Conservation (phyloP, 2,113 vertebrate genomes). For the Larimichthys polyactis region DNA sequence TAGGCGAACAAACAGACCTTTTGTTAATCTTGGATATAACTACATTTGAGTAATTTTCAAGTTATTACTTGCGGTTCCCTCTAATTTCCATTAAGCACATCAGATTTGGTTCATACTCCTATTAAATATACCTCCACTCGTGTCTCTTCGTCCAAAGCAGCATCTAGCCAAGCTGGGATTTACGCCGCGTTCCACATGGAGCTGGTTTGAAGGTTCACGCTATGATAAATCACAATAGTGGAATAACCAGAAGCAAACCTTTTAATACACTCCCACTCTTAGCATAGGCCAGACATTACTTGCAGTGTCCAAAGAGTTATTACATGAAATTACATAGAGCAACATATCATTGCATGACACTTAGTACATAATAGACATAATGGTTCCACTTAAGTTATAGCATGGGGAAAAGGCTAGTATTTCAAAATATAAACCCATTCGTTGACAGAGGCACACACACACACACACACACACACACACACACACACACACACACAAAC, state of each 20-base stretch:
- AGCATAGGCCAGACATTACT: slow-evolving; percentile 17
- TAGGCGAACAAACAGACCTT: slow-evolving; percentile 1
- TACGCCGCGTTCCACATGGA: slow-evolving; percentile 38
- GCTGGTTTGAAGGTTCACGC: slow-evolving; percentile 23
- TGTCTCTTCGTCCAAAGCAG: slow-evolving; percentile 44
- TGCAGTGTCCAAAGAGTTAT: slow-evolving; percentile 28
- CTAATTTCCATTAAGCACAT: slow-evolving; percentile 52
- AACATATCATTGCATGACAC: slow-evolving; percentile 41
- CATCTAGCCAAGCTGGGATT: slow-evolving; percentile 46
- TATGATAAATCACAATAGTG: slow-evolving; percentile 56
- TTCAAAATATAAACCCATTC: slow-evolving; percentile 23
- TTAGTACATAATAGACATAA: slow-evolving; percentile 43
- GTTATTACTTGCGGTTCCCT: slow-evolving; percentile 36
- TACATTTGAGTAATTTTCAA: slow-evolving; percentile 36
- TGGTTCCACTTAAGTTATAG: slow-evolving; percentile 24
- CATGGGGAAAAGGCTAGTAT: neutral
- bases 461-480: neutral
- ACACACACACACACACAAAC: neutral
- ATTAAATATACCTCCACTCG: slow-evolving; percentile 35
- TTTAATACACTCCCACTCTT: slow-evolving; percentile 22
- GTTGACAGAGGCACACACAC: neutral
- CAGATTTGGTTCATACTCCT: slow-evolving; percentile 27
- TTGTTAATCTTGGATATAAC: slow-evolving; percentile 17
- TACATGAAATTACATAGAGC: slow-evolving; percentile 45
- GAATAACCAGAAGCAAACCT: slow-evolving; percentile 8